Percentiles rank a stretch among this genome's conserved stretches.
Conservation (phyloP, 2,797 vertebrate species). For the Mus spretus region DNA sequence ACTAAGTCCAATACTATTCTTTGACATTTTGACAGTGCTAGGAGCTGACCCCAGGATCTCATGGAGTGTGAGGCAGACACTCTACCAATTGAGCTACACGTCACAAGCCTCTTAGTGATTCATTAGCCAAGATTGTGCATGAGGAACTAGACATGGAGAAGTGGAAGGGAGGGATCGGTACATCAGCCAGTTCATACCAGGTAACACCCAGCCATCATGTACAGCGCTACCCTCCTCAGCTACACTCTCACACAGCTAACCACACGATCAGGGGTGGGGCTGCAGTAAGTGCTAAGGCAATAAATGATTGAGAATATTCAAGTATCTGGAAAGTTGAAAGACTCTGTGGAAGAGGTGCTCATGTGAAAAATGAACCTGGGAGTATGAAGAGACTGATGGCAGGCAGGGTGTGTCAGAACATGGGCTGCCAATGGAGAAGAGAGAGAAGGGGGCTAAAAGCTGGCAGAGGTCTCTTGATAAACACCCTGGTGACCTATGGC, state of each 20-base stretch:
- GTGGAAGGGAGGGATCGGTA: background rate
- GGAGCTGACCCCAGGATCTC: background rate
- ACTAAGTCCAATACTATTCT: background rate
- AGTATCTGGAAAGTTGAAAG: background rate
- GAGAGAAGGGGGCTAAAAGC: background rate
- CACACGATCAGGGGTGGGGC: background rate
- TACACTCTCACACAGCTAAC: background rate
- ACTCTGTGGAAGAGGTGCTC: background rate
- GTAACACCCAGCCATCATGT: fast-evolving
- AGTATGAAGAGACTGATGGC: background rate
- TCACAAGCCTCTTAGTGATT: background rate
- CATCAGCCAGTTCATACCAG: background rate
- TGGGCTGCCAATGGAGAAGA: fast-evolving
- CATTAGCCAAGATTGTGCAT: background rate
- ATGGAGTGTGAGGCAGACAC: background rate
- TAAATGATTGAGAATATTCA: background rate
- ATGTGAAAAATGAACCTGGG: background rate
- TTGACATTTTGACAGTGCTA: background rate
- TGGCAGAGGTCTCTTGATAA: background rate
- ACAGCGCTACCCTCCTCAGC: background rate
- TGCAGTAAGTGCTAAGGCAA: background rate
- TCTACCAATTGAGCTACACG: background rate
- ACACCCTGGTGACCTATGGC: background rate
- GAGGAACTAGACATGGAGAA: background rate
- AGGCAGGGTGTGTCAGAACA: background rate